phyloP scores from a whole-genome alignment of 2,888 invertebrate genomes.

The Palloptera scutellata region DNA sequence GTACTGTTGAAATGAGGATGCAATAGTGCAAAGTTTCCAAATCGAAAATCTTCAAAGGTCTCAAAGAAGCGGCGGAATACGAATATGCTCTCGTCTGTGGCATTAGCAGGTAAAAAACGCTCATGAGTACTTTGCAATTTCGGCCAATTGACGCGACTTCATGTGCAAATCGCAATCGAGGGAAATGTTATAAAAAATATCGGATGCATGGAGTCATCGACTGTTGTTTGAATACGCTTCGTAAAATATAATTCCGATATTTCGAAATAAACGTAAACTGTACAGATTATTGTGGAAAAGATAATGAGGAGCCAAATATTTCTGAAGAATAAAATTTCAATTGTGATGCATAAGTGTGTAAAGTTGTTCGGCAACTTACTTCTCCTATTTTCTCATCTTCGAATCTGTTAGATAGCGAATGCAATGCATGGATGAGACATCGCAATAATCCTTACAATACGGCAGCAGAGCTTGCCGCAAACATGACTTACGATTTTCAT shows the following conservation, averaged over 20 bases:
- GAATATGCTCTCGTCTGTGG: conserved; percentile 36
- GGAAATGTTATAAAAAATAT: conserved; percentile 55
- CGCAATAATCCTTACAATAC: conserved; percentile 52
- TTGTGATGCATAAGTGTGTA: neutral
- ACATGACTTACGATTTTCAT: conserved; percentile 33
- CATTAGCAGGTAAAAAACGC: conserved; percentile 51
- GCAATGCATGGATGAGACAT: conserved; percentile 55
- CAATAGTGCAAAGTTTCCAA: conserved; percentile 42
- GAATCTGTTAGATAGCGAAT: conserved; percentile 55
- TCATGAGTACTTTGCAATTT: conserved; percentile 47
- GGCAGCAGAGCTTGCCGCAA: conserved; percentile 36
- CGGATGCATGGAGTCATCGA: conserved; percentile 55
- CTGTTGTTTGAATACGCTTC: conserved; percentile 53
- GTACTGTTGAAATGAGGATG: conserved; percentile 40
- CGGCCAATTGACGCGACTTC: conserved; percentile 54
- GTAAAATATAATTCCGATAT: conserved; percentile 49
- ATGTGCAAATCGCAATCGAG: conserved; percentile 56
- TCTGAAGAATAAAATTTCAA: conserved; percentile 36
- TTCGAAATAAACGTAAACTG: conserved; percentile 50
- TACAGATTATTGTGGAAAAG: conserved; percentile 46
- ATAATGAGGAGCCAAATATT: conserved; percentile 55
- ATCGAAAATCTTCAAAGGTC: conserved; percentile 42
- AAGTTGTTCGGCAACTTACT: conserved; percentile 41
- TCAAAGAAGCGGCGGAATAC: conserved; percentile 51
- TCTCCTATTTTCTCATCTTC: conserved; percentile 52